phyloP scores from a whole-genome alignment of 2,113 vertebrate species.

The Symphodus melops region DNA sequence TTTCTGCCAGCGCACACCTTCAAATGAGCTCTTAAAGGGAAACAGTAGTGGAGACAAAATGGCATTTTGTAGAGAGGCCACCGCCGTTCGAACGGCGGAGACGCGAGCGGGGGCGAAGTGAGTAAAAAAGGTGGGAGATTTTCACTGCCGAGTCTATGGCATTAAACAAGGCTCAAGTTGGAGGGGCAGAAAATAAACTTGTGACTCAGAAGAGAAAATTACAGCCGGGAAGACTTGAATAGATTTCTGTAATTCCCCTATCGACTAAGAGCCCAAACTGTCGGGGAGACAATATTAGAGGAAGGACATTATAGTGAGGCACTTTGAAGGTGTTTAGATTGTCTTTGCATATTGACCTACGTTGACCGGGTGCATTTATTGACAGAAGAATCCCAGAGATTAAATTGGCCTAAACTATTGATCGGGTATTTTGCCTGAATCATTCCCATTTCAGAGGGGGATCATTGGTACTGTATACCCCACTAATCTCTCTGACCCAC shows the following conservation, averaged over 20 bases:
- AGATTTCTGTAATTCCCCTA: slow-evolving; percentile 65
- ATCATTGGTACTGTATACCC: slow-evolving; percentile 74
- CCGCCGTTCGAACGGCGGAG: neutral
- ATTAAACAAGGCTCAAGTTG: neutral
- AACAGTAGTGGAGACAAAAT: slow-evolving; percentile 57
- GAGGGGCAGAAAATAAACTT: slow-evolving; percentile 32
- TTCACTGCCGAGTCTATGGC: slow-evolving; percentile 18
- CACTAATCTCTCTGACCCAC: slow-evolving; percentile 76
- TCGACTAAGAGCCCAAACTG: slow-evolving; percentile 54
- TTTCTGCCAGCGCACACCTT: slow-evolving; percentile 79
- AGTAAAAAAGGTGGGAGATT: slow-evolving; percentile 48
- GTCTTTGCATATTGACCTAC: slow-evolving; percentile 75
- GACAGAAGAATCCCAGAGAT: slow-evolving; percentile 77
- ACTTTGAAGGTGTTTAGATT: slow-evolving; percentile 74
- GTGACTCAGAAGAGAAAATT: slow-evolving; percentile 34
- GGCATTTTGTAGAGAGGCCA: slow-evolving; percentile 57
- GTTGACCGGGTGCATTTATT: slow-evolving; percentile 66
- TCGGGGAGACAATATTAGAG: slow-evolving; percentile 48
- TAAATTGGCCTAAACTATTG: slow-evolving; percentile 76
- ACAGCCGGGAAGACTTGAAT: slow-evolving; percentile 34
- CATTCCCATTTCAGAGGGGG: slow-evolving; percentile 70
- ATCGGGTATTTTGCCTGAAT: slow-evolving; percentile 74
- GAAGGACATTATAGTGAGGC: slow-evolving; percentile 58
- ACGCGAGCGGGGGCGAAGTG: neutral
- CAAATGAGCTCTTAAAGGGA: slow-evolving; percentile 77